A percentile compares a stretch with the other conserved stretches of the same genome.
Evolutionary conservation across 1,140 invertebrate species (phyloP).

Genomic region (Diabrotica virgifera): DNA sequence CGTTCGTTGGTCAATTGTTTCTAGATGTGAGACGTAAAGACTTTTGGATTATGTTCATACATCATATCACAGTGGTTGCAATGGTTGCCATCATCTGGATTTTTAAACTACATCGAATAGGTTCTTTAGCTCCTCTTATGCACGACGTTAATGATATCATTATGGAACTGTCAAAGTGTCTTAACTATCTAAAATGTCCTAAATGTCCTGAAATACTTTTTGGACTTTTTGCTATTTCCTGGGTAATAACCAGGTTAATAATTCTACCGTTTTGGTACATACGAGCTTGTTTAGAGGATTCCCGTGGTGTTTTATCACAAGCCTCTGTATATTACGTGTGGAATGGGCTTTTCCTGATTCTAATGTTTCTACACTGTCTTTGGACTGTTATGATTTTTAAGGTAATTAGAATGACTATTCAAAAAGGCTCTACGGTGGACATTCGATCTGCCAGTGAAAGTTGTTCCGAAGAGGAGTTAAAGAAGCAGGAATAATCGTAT

Average conservation of each 20-base stretch:
- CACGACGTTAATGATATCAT: background rate
- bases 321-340: background rate
- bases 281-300: background rate
- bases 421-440: no score
- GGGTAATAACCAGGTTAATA: background rate
- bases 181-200: background rate
- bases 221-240: background rate
- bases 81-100: background rate
- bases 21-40: background rate
- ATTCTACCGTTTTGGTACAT: background rate
- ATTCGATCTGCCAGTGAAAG: no score
- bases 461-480: no score
- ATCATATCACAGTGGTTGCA: background rate
- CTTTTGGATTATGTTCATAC: background rate
- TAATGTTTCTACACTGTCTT: background rate
- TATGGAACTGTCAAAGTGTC: background rate
- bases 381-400: background rate
- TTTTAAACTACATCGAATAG: background rate
- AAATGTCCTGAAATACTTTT: background rate
- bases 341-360: background rate
- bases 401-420: no score
- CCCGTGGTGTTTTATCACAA: background rate
- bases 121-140: background rate
- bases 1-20: background rate
- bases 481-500: no score